Evolutionary conservation across 2,797 vertebrate genomes (phyloP).

Genomic region (Mionectes olivaceus): DNA sequence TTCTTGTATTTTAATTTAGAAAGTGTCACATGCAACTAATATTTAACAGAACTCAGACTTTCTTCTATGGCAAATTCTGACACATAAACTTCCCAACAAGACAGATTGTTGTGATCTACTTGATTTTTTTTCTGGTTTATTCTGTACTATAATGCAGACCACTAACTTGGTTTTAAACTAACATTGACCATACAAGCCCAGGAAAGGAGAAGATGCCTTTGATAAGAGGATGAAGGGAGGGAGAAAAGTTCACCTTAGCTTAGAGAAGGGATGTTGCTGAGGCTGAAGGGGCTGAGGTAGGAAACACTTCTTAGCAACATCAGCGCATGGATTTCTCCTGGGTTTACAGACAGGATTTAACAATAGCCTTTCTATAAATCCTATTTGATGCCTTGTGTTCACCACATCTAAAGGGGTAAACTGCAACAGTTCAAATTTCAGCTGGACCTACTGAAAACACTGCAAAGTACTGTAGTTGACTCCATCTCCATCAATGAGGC

Average conservation of each 20-base stretch:
- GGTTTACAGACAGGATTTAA: background rate
- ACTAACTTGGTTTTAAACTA: background rate
- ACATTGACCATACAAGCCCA: background rate
- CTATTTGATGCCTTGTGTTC: background rate
- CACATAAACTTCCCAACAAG: background rate
- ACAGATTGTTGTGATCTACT: background rate
- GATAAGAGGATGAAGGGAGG: background rate
- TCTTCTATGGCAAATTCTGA: background rate
- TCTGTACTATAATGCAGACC: background rate
- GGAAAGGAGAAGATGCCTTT: background rate
- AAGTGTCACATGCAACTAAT: background rate
- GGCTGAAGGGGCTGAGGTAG: background rate
- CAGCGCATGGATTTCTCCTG: background rate
- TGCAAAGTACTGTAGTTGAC: background rate
- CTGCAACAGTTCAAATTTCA: background rate
- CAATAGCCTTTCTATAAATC: background rate
- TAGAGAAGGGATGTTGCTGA: background rate
- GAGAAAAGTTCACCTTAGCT: background rate
- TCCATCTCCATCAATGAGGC: background rate
- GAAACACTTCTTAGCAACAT: background rate
- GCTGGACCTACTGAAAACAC: background rate
- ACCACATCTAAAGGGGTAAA: background rate
- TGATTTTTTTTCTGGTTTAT: background rate
- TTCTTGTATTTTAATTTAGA: background rate
- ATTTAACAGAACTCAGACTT: background rate